Evolutionary conservation across 2,113 vertebrate genomes (phyloP).

Genomic region (Corythaixoides concolor): DNA sequence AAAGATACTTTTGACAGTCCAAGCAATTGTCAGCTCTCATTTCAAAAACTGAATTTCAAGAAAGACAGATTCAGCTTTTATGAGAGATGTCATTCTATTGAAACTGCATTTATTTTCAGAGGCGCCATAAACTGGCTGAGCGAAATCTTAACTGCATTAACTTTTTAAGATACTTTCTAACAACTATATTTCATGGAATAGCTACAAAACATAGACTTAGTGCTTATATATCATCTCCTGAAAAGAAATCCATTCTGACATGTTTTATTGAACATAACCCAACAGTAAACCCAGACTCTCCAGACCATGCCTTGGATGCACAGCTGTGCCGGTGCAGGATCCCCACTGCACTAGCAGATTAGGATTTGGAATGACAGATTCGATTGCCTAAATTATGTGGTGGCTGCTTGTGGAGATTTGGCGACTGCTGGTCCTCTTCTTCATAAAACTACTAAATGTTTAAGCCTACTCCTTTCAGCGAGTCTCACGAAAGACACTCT

Average conservation of each 20-base stretch:
- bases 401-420: not conserved
- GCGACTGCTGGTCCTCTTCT: not conserved
- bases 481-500: not conserved
- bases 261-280: constrained; percentile 50
- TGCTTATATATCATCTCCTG: not conserved
- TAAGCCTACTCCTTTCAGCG: not conserved
- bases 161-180: constrained; percentile 62
- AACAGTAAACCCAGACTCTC: constrained; percentile 34
- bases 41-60: constrained; percentile 63
- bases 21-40: constrained; percentile 54
- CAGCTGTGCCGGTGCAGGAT: not conserved
- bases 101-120: constrained; percentile 65
- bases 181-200: constrained; percentile 32
- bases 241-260: constrained; percentile 57
- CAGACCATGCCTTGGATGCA: not conserved
- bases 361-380: constrained; percentile 26
- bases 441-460: not conserved
- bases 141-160: constrained; percentile 55
- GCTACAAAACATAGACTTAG: constrained; percentile 23
- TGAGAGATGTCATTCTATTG: constrained; percentile 62
- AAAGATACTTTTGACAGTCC: constrained; percentile 30
- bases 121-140: constrained; percentile 57
- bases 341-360: not conserved
- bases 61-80: constrained; percentile 56
- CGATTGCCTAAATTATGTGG: not conserved